phyloP scores from a whole-genome alignment of 2,888 invertebrate species.

The Caenorhabditis imperialis region DNA sequence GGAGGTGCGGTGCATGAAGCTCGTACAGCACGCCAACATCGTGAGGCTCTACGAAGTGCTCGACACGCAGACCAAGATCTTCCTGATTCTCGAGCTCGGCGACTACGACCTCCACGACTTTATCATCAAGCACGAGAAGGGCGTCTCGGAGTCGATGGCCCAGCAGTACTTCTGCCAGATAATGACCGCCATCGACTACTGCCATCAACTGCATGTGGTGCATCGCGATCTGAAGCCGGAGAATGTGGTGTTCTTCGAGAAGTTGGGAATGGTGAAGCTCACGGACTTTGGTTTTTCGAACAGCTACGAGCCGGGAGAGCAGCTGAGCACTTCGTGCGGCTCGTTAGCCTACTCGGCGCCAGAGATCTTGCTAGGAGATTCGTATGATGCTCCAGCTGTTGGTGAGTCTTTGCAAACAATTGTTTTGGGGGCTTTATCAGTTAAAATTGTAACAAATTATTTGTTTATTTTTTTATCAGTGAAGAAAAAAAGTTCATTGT shows the following conservation, averaged over 20 bases:
- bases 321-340: slow-evolving; percentile 97
- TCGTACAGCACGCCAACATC: slow-evolving; percentile 99
- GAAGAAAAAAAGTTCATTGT: too few relatives aligned
- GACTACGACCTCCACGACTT: slow-evolving; percentile 99
- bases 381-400: slow-evolving; percentile 98
- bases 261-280: slow-evolving; percentile 94
- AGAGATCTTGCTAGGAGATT: slow-evolving; percentile 96
- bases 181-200: slow-evolving; percentile 95
- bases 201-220: slow-evolving; percentile 91
- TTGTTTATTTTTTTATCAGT: slow-evolving; percentile 4
- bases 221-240: slow-evolving; percentile 98
- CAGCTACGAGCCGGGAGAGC: slow-evolving; percentile 90
- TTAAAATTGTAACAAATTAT: slow-evolving; percentile 3
- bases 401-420: slow-evolving; percentile 85
- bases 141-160: slow-evolving; percentile 83
- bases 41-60: slow-evolving; percentile 95
- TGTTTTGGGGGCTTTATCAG: too few relatives aligned
- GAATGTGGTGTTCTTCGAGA: slow-evolving; percentile 99
- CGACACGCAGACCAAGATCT: slow-evolving; percentile 94
- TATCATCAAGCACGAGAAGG: slow-evolving; percentile 92
- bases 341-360: slow-evolving; percentile 99
- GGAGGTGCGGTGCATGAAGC: slow-evolving; percentile 91
- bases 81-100: slow-evolving; percentile 91
- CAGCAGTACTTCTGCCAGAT: slow-evolving; percentile 94
- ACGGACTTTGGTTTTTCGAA: slow-evolving; percentile 99